Evolutionary conservation across 2,113 vertebrate species (phyloP), one percentile per base, ranked within the genome.

Genomic region (Polypterus bichir): DNA sequence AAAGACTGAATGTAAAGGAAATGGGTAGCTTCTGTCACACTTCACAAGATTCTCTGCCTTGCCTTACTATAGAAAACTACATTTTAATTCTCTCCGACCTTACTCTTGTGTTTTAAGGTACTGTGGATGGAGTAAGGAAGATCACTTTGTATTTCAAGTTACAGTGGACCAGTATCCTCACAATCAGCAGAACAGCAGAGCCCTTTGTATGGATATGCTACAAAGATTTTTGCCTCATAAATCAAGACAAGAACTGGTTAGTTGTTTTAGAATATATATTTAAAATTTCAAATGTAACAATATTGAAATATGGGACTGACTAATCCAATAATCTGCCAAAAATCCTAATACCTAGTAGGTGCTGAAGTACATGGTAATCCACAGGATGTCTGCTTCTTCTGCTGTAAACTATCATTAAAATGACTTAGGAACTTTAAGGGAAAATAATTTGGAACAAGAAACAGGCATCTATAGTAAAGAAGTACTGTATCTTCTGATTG

Each of bases 141-240:
- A 97, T 46, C 85, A 86, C 64, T 82, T 89, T 75, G 67, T 79
- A 57, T 95, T 89, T 71, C 82, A 85, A 71, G 66, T 80, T 71
- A 81, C 86, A 47, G 45, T 88, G 65, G 72, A 67, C 64, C 86
- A 89, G 64, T 97, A 97, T 70, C 79, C 79, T 58, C 73, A 79
- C 48, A 76, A 85, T 59, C 64, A 88, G 5, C 72, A 70, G 69
- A 83, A 85, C 69, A 80, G 86, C 73, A 89, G 88, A 68, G 72
- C 66, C 4, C 76, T 97, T 48, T 92, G 79, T 73, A 78, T 89
- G 46, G 89, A 97, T 69, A 79, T 91, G 86, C 73, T 97, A 64
- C 85, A 81, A 64, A 91, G 85, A 73, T 70, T 85, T 62, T 85
- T 97, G 65, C 91, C 91, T 58, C 74, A 86, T 60, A 88, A 79